Base-by-base conservation (phyloP, 2,888 invertebrate genomes). In the Anoplius nigerrimus region DNA sequence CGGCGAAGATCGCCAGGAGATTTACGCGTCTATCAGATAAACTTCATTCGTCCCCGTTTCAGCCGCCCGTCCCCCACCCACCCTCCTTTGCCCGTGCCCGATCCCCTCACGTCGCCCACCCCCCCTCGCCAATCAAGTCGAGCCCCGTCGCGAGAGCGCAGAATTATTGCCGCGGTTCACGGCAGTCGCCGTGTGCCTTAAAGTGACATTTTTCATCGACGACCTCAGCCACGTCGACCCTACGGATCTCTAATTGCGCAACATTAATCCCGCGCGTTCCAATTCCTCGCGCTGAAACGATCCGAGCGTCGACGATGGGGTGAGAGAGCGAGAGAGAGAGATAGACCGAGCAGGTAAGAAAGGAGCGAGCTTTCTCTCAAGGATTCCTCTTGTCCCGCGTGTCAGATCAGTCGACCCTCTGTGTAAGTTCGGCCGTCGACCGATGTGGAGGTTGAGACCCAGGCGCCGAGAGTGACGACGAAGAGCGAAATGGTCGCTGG, bases 261-360 rank as follows among this genome's bases (percentile, higher is more conserved):
- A 72, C 76, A 73, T 79, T 78, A 73, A 75, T 78, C 72, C 66
- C 2, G 62, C 59, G 53, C 58, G 68, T 78, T 74, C 69, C 70
- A 64, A 68, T 74, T 69, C 46, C 72, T 69, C 65, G 53, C 52
- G 56, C 42, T 24, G 62, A 56, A 71, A 61, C 60, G 70, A 20
- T 45, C 60, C 59, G 60, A 22, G n/a, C 21, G 16, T 2, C 20
- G 42, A 21, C 13, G 34, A 42, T n/a, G 5, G 52, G 27, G 8
- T 21, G 24, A 20, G 18, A 27, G 48, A 48, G 48, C 16, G 21
- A 46, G 54, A 66, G 55, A 51, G 16, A 15, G 56, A 16, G 15
- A 21, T 20, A 54, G 51, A 43, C 24, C 24, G 34, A 27, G 51
- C 11, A 54, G 56, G 53, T 53, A 57, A 21, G 34, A 45, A 20